A percentile compares a stretch with the other conserved stretches of the same genome.
Evolutionary conservation across 2,888 invertebrate species (phyloP).

Genomic region (Leptinotarsa tumamoca): DNA sequence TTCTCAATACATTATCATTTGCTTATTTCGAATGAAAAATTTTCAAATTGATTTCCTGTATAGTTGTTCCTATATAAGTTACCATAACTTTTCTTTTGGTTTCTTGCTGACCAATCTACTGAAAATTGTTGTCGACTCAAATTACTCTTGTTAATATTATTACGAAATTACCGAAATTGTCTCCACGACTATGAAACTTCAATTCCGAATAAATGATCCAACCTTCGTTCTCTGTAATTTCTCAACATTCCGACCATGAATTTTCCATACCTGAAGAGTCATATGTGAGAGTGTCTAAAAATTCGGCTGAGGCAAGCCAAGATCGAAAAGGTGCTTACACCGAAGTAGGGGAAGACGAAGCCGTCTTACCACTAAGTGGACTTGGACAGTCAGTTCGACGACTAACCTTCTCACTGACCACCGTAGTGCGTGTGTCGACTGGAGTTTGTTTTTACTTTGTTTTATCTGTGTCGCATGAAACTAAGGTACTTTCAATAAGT

Average conservation of each 20-base stretch:
- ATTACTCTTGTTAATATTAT: background rate
- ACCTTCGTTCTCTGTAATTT: slow-evolving; percentile 10
- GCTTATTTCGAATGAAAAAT: background rate
- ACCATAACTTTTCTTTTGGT: too few species aligned
- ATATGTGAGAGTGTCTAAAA: slow-evolving; percentile 15
- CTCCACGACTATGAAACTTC: slow-evolving; percentile 7
- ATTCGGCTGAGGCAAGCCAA: slow-evolving; percentile 16
- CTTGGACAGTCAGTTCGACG: slow-evolving; percentile 33
- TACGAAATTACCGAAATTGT: background rate
- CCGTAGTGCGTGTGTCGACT: slow-evolving; percentile 25
- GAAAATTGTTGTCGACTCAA: background rate
- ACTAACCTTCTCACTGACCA: slow-evolving; percentile 36
- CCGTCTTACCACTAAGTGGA: slow-evolving; percentile 31
- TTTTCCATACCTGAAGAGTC: background rate
- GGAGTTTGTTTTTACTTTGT: slow-evolving; percentile 29
- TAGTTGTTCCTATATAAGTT: background rate
- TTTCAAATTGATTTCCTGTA: background rate
- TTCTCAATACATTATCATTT: background rate
- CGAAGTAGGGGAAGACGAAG: slow-evolving; percentile 34
- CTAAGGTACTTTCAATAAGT: slow-evolving; percentile 39
- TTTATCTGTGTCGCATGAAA: slow-evolving; percentile 32
- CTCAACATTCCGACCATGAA: slow-evolving; percentile 18
- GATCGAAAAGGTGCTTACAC: slow-evolving; percentile 25
- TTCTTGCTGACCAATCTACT: background rate
- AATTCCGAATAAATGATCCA: slow-evolving; percentile 5